These are phyloP conservation scores for Cryptomyrus ogoouensis DNA, from an alignment of 2,113 vertebrate species.

Conservation along the genomic window DNA sequence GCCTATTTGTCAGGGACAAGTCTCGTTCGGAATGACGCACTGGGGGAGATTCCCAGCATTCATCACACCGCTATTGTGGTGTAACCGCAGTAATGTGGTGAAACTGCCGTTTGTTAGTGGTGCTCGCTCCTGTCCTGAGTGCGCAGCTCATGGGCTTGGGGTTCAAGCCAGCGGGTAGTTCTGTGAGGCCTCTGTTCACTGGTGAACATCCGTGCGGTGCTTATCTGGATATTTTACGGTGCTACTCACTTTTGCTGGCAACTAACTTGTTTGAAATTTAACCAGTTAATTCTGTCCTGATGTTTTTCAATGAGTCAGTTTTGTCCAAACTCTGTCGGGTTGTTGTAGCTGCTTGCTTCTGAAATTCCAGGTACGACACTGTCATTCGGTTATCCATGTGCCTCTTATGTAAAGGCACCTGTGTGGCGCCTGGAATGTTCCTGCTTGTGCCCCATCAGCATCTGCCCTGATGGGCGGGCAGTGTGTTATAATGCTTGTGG, in stretches of 20 bases:
- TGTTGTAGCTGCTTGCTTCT: not conserved
- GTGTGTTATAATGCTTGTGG: not conserved
- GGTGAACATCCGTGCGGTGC: not conserved
- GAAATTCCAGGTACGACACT: not conserved
- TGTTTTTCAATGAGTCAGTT: not conserved
- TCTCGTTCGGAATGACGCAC: slow-evolving; percentile 11
- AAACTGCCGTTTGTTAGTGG: slow-evolving; percentile 13
- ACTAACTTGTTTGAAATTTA: not conserved
- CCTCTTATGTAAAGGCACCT: not conserved
- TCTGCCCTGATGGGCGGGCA: not conserved
- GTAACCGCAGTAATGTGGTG: slow-evolving; percentile 24
- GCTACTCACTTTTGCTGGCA: not conserved
- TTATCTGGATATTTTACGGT: not conserved
- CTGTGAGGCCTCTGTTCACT: not conserved
- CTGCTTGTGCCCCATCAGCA: not conserved
- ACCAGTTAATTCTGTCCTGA: not conserved
- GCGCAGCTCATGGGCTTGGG: not conserved
- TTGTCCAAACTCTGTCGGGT: no score
- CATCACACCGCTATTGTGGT: slow-evolving; percentile 26
- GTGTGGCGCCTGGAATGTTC: not conserved
- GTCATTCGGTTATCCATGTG: not conserved
- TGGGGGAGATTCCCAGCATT: slow-evolving; percentile 23
- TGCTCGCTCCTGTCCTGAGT: slow-evolving; percentile 12
- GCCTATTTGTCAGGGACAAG: slow-evolving; percentile 15
- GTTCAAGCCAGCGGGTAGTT: not conserved